A percentile compares a stretch with the other conserved stretches of the same genome.
Evolutionary conservation across 2,113 vertebrate species (phyloP).

Genomic region (Orthonyx spaldingii): DNA sequence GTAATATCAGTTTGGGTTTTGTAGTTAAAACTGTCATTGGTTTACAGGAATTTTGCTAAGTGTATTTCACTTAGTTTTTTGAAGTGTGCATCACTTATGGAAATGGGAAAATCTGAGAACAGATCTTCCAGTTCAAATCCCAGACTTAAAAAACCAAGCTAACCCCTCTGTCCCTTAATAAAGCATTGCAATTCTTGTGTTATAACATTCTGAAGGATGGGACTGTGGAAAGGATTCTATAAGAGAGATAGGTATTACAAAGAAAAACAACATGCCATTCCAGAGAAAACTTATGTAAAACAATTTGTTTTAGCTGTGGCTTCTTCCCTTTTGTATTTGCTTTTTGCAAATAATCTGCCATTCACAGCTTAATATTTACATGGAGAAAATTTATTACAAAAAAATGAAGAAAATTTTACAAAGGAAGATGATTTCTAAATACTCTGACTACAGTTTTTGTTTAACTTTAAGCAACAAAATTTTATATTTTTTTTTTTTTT

Average conservation of each 20-base stretch:
- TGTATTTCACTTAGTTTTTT: not conserved
- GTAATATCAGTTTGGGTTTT: not conserved
- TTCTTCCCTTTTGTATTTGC: not conserved
- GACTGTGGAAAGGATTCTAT: not conserved
- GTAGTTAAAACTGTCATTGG: not conserved
- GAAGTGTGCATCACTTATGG: accelerated
- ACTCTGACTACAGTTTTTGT: not conserved
- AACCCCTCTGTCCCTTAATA: not conserved
- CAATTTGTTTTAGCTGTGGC: not conserved
- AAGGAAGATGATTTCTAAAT: not conserved
- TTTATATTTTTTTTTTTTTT: not conserved
- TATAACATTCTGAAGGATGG: not conserved
- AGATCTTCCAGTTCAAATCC: not conserved
- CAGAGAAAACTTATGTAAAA: not conserved
- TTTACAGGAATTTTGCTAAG: not conserved
- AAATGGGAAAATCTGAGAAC: not conserved
- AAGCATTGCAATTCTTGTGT: not conserved
- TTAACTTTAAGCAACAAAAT: not conserved
- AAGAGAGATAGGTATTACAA: not conserved
- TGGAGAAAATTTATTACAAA: not conserved
- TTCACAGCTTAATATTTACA: not conserved
- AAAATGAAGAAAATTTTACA: not conserved
- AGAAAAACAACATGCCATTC: not conserved
- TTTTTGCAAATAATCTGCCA: not conserved
- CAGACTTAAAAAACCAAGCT: not conserved